A percentile compares a stretch with the other conserved stretches of the same genome.
phyloP scores from a whole-genome alignment of 2,888 invertebrate genomes.

The Cybosia mesomella region DNA sequence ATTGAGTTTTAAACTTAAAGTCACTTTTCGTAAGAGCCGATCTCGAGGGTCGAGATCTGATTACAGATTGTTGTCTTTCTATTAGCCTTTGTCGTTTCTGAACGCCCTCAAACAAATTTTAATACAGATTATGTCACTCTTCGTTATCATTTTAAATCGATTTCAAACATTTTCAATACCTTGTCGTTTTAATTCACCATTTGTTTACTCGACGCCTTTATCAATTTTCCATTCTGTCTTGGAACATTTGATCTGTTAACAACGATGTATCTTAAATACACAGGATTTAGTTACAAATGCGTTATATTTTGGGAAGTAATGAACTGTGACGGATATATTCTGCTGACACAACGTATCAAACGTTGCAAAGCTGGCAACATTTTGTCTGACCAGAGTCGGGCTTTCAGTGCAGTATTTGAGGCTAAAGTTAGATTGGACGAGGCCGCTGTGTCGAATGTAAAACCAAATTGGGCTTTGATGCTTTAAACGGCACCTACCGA shows the following conservation, averaged over 20 bases:
- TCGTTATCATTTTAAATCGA: conserved; percentile 61
- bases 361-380: conserved; percentile 42
- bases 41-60: conserved; percentile 60
- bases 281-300: conserved; percentile 28
- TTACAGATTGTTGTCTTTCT: conserved; percentile 73
- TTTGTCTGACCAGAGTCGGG: conserved; percentile 49
- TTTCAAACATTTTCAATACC: conserved; percentile 51
- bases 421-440: conserved; percentile 79
- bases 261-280: conserved; percentile 30
- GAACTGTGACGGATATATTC: conserved; percentile 38
- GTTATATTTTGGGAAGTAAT: conserved; percentile 33
- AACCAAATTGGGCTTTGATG: conserved; percentile 83
- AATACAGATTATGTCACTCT: conserved; percentile 65
- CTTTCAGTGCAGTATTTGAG: conserved; percentile 60
- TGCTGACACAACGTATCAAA: conserved; percentile 38
- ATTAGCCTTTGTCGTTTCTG: conserved; percentile 57
- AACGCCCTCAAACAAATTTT: conserved; percentile 54
- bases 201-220: conserved; percentile 41
- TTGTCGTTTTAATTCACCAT: conserved; percentile 45
- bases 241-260: conserved; percentile 36
- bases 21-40: conserved; percentile 62
- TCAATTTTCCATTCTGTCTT: conserved; percentile 32
- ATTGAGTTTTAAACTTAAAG: conserved; percentile 66
- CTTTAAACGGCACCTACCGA: conserved; percentile 76
- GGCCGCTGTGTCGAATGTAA: conserved; percentile 76